Percentiles rank a stretch among this genome's conserved stretches.
phyloP scores from a whole-genome alignment of 2,113 vertebrate genomes.

The Panthera leo region DNA sequence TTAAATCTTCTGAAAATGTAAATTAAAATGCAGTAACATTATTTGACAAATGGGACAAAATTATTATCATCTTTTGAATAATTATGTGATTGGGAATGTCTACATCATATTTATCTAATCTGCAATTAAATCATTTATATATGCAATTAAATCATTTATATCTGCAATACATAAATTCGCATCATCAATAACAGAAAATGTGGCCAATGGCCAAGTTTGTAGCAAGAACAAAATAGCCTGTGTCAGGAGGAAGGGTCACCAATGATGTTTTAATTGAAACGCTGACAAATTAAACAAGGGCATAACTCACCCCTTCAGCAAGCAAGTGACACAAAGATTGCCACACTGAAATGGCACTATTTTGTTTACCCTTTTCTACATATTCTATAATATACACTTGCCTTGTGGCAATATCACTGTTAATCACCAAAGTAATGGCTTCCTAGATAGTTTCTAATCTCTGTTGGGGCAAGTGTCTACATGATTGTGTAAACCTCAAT shows the following conservation, averaged over 20 bases:
- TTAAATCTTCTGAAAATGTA: constrained; percentile 80
- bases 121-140: constrained; percentile 83
- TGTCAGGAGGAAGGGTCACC: constrained; percentile 73
- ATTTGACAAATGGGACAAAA: constrained; percentile 80
- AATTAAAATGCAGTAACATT: constrained; percentile 80
- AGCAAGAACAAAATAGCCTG: constrained; percentile 71
- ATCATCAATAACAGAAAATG: constrained; percentile 80
- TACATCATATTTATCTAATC: constrained; percentile 80
- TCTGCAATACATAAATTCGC: constrained; percentile 73
- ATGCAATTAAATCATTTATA: constrained; percentile 82
- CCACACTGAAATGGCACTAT: constrained; percentile 48
- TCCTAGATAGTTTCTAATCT: constrained; percentile 31
- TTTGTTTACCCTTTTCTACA: constrained; percentile 58
- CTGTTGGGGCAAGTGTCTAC: neutral
- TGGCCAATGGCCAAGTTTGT: constrained; percentile 74
- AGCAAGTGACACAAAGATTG: constrained; percentile 51
- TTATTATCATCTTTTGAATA: constrained; percentile 82
- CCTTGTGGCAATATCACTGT: constrained; percentile 21
- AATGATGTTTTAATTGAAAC: constrained; percentile 71
- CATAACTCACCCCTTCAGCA: constrained; percentile 70
- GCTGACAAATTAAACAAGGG: constrained; percentile 70
- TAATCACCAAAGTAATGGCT: constrained; percentile 37
- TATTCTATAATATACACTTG: constrained; percentile 29
- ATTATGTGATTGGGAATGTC: constrained; percentile 78
- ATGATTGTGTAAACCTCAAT: constrained; percentile 44